These are phyloP conservation scores for Sebastolobus altivelis DNA, from an alignment of 2,797 vertebrate species.

Conservation along the genomic window DNA sequence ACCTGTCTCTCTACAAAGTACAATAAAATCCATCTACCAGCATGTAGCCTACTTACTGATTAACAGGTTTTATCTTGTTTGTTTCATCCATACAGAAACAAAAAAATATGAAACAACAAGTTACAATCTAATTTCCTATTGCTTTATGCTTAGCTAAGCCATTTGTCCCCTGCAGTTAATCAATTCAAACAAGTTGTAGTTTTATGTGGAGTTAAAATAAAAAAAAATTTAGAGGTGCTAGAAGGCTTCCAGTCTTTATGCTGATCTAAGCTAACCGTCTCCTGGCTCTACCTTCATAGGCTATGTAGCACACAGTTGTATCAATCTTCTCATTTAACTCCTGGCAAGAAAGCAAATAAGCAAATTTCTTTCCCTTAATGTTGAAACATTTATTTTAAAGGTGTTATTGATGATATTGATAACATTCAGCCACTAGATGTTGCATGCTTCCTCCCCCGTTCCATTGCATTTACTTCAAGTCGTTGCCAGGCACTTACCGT, in stretches of 20 bases:
- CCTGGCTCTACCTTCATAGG: neutral
- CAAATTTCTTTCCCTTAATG: neutral
- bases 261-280: neutral
- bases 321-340: neutral
- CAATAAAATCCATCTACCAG: neutral
- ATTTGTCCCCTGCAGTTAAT: neutral
- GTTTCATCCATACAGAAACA: neutral
- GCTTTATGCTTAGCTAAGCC: neutral
- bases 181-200: neutral
- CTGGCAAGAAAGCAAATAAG: neutral
- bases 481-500: too few species aligned
- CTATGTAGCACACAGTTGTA: neutral
- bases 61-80: neutral
- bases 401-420: too few species aligned
- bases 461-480: too few species aligned
- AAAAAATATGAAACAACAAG: neutral
- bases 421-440: too few species aligned
- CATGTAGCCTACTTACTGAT: too few species aligned
- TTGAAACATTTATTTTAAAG: neutral
- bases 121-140: neutral
- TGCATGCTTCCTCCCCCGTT: too few species aligned
- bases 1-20: neutral
- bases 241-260: neutral
- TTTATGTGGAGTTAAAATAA: neutral
- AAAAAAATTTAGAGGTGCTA: neutral